phyloP scores from a whole-genome alignment of 2,888 invertebrate genomes.

The Thymelicus acteon region DNA sequence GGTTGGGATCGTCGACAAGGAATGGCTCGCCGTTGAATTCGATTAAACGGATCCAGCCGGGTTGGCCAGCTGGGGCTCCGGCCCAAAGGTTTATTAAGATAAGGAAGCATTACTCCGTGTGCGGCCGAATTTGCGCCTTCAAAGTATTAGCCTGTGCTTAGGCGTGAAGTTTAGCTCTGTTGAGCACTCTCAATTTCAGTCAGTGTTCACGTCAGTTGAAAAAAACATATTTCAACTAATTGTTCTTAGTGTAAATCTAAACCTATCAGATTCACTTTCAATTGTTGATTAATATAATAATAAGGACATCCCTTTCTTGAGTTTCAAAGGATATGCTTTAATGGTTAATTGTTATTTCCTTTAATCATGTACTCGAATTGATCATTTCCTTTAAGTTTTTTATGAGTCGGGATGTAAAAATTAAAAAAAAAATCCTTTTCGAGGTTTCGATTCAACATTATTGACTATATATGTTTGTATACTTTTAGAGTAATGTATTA shows the following conservation, averaged over 20 bases:
- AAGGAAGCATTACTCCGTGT: too few species aligned
- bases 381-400: slow-evolving; percentile 12
- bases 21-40: too few species aligned
- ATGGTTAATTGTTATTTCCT: slow-evolving; percentile 31
- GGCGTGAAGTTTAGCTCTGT: too few species aligned
- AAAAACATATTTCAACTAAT: too few species aligned
- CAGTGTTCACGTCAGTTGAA: too few species aligned
- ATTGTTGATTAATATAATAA: not conserved
- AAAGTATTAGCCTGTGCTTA: too few species aligned
- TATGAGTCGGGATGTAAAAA: not conserved
- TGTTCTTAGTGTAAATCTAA: not conserved
- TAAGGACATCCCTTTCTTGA: slow-evolving; percentile 15
- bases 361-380: slow-evolving; percentile 12
- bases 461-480: not conserved
- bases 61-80: too few species aligned
- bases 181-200: too few species aligned
- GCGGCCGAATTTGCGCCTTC: too few species aligned
- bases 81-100: too few species aligned
- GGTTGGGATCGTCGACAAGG: too few species aligned
- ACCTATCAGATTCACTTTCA: slow-evolving; percentile 3
- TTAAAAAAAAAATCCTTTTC: not conserved
- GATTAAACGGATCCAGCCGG: too few species aligned
- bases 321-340: slow-evolving; percentile 20
- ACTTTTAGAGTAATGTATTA: not conserved
- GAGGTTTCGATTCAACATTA: not conserved